A percentile compares a stretch with the other conserved stretches of the same genome.
These are phyloP conservation scores for Dryococelus australis DNA, from an alignment of 2,888 invertebrate species.

Conservation along the genomic window DNA sequence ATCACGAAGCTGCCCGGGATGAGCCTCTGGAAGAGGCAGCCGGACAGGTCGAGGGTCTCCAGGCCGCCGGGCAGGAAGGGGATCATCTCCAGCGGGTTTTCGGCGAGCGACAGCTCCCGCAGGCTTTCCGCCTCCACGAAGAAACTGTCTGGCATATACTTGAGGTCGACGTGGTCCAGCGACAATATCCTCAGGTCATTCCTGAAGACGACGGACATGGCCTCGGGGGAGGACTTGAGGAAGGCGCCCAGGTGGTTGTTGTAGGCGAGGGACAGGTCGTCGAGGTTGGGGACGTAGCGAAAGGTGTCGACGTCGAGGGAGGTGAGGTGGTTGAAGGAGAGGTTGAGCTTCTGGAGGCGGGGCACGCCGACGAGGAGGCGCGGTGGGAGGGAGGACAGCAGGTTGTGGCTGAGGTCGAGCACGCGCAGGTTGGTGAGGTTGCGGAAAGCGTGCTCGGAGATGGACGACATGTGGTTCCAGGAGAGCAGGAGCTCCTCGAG, in stretches of 20 bases:
- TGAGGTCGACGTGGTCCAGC: constrained; percentile 20
- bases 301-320: background rate
- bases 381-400: background rate
- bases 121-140: constrained; percentile 12
- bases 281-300: background rate
- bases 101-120: constrained; percentile 29
- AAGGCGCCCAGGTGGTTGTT: constrained; percentile 27
- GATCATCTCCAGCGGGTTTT: constrained; percentile 29
- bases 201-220: background rate
- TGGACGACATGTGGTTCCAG: constrained; percentile 24
- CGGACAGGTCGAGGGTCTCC: constrained; percentile 34
- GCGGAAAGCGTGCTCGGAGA: constrained; percentile 20
- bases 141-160: constrained; percentile 2
- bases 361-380: constrained; percentile 19
- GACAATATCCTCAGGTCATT: background rate
- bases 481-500: constrained; percentile 31
- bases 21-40: background rate
- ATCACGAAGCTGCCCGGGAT: constrained; percentile 28
- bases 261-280: constrained; percentile 22
- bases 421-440: constrained; percentile 29
- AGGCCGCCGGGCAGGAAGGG: constrained; percentile 30
- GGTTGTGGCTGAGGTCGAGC: constrained; percentile 34
- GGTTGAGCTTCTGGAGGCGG: constrained; percentile 4
- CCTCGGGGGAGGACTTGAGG: background rate
- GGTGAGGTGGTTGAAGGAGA: constrained; percentile 18